These are phyloP conservation scores for Heliconius sara DNA, from an alignment of 2,888 invertebrate genomes.

Conservation along the genomic window DNA sequence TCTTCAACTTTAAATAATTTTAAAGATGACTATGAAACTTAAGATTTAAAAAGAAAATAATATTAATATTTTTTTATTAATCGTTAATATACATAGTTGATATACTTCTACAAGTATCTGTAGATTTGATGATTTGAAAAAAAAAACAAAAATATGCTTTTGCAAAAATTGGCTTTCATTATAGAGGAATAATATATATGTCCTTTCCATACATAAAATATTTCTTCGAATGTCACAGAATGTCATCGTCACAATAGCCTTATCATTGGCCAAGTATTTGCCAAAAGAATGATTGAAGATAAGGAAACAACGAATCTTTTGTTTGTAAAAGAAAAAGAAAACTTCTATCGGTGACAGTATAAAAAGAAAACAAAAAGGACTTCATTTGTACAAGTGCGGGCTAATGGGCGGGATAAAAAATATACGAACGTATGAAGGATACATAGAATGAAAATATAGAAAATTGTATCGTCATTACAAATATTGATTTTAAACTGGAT, in stretches of 20 bases:
- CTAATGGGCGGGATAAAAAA: conserved; percentile 3
- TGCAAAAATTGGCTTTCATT: not conserved
- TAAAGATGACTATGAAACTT: too few species aligned
- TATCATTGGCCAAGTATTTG: conserved; percentile 39
- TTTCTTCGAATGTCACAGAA: conserved; percentile 4
- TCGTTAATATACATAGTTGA: too few species aligned
- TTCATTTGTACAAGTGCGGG: conserved; percentile 5
- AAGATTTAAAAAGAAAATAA: too few species aligned
- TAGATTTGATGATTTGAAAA: not conserved
- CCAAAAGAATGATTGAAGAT: conserved; percentile 38
- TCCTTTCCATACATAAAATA: not conserved
- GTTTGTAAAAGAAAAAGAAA: conserved; percentile 11
- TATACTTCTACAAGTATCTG: not conserved
- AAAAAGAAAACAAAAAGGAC: conserved; percentile 17
- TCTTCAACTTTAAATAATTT: not conserved
- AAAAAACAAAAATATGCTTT: too few species aligned
- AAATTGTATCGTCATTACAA: too few species aligned
- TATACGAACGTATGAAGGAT: not conserved
- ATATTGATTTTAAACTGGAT: too few species aligned
- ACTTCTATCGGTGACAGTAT: conserved; percentile 38
- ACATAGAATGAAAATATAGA: not conserved
- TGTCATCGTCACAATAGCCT: conserved; percentile 40
- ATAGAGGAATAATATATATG: not conserved
- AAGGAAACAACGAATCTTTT: conserved; percentile 19
- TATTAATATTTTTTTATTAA: too few species aligned